phyloP scores from a whole-genome alignment of 2,113 vertebrate genomes.

The Isurus oxyrinchus region DNA sequence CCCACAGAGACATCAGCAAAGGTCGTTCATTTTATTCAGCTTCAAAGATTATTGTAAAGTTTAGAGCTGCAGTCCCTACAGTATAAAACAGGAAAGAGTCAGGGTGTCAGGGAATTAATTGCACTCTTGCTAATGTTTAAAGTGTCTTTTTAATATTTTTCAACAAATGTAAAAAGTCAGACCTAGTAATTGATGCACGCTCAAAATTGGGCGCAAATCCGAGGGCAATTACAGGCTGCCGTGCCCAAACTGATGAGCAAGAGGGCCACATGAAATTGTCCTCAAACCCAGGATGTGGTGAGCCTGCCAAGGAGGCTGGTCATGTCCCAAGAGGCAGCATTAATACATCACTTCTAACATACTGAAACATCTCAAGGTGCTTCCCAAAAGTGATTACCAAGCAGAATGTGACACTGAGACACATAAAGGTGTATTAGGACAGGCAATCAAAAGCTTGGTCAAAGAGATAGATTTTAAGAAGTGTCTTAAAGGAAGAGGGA shows the following conservation, averaged over 20 bases:
- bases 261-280: not conserved
- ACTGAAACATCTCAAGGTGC: no score
- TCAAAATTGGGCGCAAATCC: not conserved
- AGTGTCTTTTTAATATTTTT: not conserved
- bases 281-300: not conserved
- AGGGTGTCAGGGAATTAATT: not conserved
- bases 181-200: not conserved
- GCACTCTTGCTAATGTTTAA: not conserved
- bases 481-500: no score
- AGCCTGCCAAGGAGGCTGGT: not conserved
- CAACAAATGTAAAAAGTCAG: not conserved
- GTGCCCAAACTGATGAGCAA: not conserved
- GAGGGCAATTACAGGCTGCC: not conserved
- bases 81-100: not conserved
- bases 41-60: not conserved
- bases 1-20: not conserved
- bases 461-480: no score
- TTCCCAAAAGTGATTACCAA: not conserved
- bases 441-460: no score
- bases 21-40: not conserved
- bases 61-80: no score
- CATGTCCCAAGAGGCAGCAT: not conserved
- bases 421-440: no score
- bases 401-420: no score
- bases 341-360: not conserved